Conservation (phyloP, 2,797 vertebrate species). For the Bryconaethiops microstoma region DNA sequence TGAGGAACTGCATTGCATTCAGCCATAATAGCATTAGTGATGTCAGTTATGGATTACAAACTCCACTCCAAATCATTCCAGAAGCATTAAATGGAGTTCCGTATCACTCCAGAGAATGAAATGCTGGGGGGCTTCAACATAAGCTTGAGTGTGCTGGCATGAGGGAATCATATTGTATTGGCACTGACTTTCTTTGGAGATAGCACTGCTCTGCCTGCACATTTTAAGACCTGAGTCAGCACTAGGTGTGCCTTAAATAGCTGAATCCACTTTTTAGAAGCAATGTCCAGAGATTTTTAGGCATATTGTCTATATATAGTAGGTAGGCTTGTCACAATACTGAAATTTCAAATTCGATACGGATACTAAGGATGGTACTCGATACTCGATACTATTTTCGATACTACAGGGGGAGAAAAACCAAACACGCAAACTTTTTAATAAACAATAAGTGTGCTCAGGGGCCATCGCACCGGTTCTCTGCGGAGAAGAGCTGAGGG, state of each 20-base stretch:
- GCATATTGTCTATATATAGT: neutral
- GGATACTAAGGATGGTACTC: too few species aligned
- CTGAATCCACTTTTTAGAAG: neutral
- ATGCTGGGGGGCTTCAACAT: neutral
- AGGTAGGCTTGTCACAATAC: too few species aligned
- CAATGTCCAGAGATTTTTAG: neutral
- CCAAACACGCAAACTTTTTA: too few species aligned
- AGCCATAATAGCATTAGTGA: neutral
- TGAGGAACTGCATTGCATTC: neutral
- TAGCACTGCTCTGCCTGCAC: neutral
- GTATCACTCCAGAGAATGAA: neutral
- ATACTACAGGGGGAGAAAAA: too few species aligned
- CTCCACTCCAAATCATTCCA: neutral
- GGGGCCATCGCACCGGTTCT: too few species aligned
- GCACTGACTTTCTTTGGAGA: too few species aligned
- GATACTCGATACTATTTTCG: too few species aligned
- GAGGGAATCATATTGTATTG: neutral
- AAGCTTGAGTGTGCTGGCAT: neutral
- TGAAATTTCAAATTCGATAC: too few species aligned
- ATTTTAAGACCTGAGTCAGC: neutral
- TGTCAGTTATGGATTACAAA: neutral
- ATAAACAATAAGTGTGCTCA: too few species aligned
- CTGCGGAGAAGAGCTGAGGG: too few species aligned
- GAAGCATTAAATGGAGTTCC: neutral
- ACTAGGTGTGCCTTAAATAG: neutral